Evolutionary conservation across 1,140 invertebrate species (phyloP), one percentile per base, ranked within the genome.

Genomic region (Parapsyche elsis): DNA sequence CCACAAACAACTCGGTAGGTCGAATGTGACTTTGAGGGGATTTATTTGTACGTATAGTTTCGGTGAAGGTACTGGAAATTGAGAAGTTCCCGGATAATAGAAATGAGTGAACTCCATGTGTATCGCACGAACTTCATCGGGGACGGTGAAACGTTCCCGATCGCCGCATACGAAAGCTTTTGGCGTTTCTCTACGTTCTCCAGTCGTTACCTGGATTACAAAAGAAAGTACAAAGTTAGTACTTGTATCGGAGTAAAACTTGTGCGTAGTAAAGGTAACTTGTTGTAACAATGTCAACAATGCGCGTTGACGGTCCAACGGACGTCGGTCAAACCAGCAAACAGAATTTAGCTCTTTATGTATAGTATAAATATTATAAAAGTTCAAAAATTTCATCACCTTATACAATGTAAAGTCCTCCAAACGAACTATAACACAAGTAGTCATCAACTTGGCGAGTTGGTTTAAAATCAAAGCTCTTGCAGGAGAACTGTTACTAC

Each of bases 81-180:
- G 93, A 59, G 95, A 92, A 85, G 97, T 96, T 67, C 96, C 96
- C 10, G 97, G 97, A 90, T 98, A 99, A 87, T 98, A 99, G 88
- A 98, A 99, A 85, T 97, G 96, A 0, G 97, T 98, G 84, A 98
- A 96, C 86, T 99, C 98, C 1, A 97, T 93, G 88, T 99, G 98
- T 44, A 99, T 85, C 59, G 97, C 93, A 49, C 95, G 94, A 80
- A 96, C 94, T 85, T 98, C 96, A 53, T 94, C 92, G 9, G 97
- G 97, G 83, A 98, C 90, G 67, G 93, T 93, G 83, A 96, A 92
- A 64, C 92, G 90, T 84, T 93, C 94, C 86, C 95, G 93, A 87
- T 98, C 97, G 77, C 96, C 96, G 92, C 74, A 85, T 12, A 89
- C 85, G 0, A 89, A 82, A 0, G 88, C 85, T 12, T 87, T 85